phyloP scores from a whole-genome alignment of 1,140 invertebrate genomes.

The Ips nitidus region DNA sequence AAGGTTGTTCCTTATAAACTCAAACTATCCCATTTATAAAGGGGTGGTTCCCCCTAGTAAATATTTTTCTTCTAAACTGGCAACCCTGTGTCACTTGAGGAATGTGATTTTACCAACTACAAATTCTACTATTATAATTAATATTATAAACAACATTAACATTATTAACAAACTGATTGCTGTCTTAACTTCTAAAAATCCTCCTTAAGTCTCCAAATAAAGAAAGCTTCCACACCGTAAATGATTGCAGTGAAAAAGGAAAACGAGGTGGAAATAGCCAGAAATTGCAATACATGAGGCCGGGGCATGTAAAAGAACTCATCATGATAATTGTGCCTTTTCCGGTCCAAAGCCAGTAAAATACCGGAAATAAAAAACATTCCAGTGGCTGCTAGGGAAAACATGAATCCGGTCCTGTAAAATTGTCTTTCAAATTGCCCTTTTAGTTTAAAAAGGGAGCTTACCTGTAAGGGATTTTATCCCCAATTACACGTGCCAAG shows the following conservation, averaged over 20 bases:
- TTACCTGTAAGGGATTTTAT: slow-evolving; percentile 33
- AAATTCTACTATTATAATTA: too few species aligned
- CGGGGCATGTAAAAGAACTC: slow-evolving; percentile 12
- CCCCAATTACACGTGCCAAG: slow-evolving; percentile 21
- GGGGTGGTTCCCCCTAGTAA: too few species aligned
- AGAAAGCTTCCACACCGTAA: slow-evolving; percentile 16
- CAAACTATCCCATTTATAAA: too few species aligned
- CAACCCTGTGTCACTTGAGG: too few species aligned
- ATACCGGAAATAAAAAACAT: slow-evolving; percentile 19
- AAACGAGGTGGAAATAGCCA: slow-evolving; percentile 9
- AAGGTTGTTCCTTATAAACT: too few species aligned
- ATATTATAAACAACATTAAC: too few species aligned
- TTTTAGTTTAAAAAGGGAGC: not conserved
- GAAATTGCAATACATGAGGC: slow-evolving; percentile 12
- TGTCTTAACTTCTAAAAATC: too few species aligned
- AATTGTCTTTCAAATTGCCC: not conserved
- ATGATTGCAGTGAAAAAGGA: slow-evolving; percentile 12
- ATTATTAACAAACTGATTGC: too few species aligned
- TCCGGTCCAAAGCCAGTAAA: slow-evolving; percentile 21
- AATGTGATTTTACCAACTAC: too few species aligned
- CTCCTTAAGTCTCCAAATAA: slow-evolving; percentile 25
- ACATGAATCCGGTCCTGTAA: slow-evolving; percentile 25
- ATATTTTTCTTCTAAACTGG: too few species aligned
- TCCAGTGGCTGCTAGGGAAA: slow-evolving; percentile 11
- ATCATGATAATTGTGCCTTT: slow-evolving; percentile 16